phyloP scores from a whole-genome alignment of 2,888 invertebrate genomes.

The Agonopterix heracliana region DNA sequence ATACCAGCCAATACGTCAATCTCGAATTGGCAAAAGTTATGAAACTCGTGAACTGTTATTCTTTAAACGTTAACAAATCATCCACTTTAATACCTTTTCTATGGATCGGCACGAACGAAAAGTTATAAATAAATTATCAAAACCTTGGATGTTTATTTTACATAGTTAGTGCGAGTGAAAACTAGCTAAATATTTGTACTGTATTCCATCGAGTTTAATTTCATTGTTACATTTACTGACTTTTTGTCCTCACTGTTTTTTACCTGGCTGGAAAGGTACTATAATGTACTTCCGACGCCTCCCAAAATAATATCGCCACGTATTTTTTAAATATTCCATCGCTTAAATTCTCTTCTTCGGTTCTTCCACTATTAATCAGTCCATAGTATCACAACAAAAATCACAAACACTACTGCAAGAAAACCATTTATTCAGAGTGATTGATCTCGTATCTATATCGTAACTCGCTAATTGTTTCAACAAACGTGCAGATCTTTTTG shows the following conservation, averaged over 20 bases:
- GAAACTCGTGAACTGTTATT: too few species aligned
- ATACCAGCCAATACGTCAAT: constrained; percentile 32
- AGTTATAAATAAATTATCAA: too few species aligned
- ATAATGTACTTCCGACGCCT: constrained; percentile 51
- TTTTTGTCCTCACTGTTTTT: background rate
- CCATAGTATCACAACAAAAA: background rate
- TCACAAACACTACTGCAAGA: background rate
- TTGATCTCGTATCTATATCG: constrained; percentile 23
- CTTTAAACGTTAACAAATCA: too few species aligned
- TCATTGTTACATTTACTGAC: too few species aligned
- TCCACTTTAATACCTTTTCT: too few species aligned
- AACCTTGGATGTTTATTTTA: too few species aligned
- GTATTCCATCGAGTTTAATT: too few species aligned
- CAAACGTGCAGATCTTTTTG: constrained; percentile 54
- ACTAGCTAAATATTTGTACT: too few species aligned
- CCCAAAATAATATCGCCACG: constrained; percentile 58
- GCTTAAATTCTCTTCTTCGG: background rate
- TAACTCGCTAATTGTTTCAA: constrained; percentile 42
- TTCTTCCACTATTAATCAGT: background rate
- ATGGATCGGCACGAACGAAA: too few species aligned
- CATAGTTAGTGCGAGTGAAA: too few species aligned
- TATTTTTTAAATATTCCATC: constrained; percentile 58
- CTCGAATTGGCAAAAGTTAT: background rate
- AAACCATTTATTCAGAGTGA: background rate
- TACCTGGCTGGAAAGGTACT: constrained; percentile 67